phyloP scores from a whole-genome alignment of 1,140 invertebrate species.

The Drosophila aff. region DNA sequence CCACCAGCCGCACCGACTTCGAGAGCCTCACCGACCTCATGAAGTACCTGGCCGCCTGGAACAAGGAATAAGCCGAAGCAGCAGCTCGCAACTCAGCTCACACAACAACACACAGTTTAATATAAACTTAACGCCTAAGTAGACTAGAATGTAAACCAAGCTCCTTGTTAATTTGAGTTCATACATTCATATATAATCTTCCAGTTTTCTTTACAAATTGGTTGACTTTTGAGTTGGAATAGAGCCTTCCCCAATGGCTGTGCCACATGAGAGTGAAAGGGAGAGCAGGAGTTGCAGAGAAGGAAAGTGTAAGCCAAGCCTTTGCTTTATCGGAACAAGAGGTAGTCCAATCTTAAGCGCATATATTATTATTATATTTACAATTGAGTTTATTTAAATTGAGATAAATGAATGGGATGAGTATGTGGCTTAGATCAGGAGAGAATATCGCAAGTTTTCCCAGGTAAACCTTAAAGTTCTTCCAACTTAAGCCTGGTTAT shows the following conservation, averaged over 20 bases:
- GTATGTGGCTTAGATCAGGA: neutral
- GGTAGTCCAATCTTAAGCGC: neutral
- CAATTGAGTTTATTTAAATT: neutral
- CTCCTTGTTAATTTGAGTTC: conserved; percentile 14
- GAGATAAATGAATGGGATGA: neutral
- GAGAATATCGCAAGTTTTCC: neutral
- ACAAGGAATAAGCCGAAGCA: conserved; percentile 64
- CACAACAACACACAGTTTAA: conserved; percentile 9
- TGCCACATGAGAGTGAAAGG: neutral
- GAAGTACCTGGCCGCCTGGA: conserved; percentile 89
- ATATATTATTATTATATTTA: neutral
- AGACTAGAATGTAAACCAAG: conserved; percentile 15
- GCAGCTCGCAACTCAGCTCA: neutral
- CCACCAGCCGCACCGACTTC: conserved; percentile 94
- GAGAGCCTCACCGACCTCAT: conserved; percentile 92
- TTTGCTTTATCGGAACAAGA: neutral
- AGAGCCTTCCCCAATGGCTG: neutral
- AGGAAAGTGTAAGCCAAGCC: neutral
- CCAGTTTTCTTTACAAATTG: neutral
- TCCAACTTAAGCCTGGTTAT: neutral
- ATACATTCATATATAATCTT: neutral
- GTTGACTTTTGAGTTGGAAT: neutral
- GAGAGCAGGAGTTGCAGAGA: neutral
- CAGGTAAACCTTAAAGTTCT: neutral
- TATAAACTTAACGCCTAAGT: conserved; percentile 20